Evolutionary conservation across 2,113 vertebrate species (phyloP), one percentile per base, ranked within the genome.

Genomic region (Cisticola juncidis): DNA sequence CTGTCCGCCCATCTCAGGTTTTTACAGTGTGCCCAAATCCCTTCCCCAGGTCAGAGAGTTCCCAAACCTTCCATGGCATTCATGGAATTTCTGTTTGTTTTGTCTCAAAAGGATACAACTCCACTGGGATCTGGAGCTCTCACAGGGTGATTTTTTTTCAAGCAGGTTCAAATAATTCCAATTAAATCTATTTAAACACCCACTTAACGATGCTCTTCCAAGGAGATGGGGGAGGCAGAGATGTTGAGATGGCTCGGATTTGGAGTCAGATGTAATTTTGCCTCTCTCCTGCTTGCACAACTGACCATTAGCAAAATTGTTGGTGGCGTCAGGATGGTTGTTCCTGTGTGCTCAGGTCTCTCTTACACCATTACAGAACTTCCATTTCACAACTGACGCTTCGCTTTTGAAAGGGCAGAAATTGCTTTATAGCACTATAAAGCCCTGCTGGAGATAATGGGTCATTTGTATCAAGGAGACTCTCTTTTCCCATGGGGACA

Each of bases 291-390:
- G 16, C 79, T 93, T 90, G 94, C 93, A 92, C 88, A 92, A 91
- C 69, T 85, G 95, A 86, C 91, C 96, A 94, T 92, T 77, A 96
- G 81, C 56, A 45, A 56, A 92, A 94, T 66, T 50, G 81, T 25
- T 23, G 90, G 87, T 57, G 94, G 92, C n/a, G 70, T 91, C 94
- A 44, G 81, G 86, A 73, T 10, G 81, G 91, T 73, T 40, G 10
- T 18, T 92, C 36, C 65, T 4, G 58, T 2, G 5, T 61, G 80
- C 66, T 77, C 64, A 88, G 95, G 86, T 36, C 94, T 57, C 90
- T 45, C 87, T 45, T 10, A 22, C 54, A 9, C 80, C 36, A 7
- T 61, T 64, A n/a, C 57, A n/a, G 74, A 14, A 22, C 26, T 69
- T 71, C 36, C 86, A 81, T 86, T 83, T 94, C 94, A 92, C 94